Evolutionary conservation across 2,888 invertebrate species (phyloP).

Genomic region (Rugalucina vietnamica): DNA sequence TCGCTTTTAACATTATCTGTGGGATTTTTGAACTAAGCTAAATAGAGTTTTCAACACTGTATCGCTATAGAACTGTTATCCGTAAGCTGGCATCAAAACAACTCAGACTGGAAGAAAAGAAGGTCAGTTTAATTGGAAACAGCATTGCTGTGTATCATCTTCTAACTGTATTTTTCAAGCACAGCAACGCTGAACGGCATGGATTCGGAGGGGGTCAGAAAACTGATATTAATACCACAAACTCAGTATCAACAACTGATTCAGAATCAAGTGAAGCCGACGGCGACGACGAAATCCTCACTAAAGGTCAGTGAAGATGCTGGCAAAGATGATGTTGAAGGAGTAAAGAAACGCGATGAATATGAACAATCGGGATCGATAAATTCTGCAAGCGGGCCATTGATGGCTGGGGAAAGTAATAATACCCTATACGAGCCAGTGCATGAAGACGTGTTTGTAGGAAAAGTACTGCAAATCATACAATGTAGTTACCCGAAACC

Average conservation of each 20-base stretch:
- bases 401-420: background rate
- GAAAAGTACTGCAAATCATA: background rate
- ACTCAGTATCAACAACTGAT: too few relatives aligned
- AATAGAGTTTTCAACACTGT: background rate
- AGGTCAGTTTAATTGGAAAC: background rate
- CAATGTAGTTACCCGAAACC: background rate
- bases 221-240: background rate
- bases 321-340: background rate
- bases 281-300: background rate
- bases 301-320: too few relatives aligned
- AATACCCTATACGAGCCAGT: background rate
- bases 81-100: background rate
- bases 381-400: background rate
- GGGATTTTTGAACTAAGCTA: background rate
- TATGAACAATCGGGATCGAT: background rate
- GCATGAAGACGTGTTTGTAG: background rate
- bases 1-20: background rate
- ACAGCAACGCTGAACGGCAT: background rate
- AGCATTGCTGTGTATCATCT: background rate
- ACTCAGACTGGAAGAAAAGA: background rate
- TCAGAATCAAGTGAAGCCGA: background rate
- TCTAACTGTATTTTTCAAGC: background rate
- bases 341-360: background rate
- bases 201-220: background rate
- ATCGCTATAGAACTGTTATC: background rate